A percentile compares a stretch with the other conserved stretches of the same genome.
These are phyloP conservation scores for Tragelaphus buxtoni DNA, from an alignment of 2,113 vertebrate species.

Conservation along the genomic window DNA sequence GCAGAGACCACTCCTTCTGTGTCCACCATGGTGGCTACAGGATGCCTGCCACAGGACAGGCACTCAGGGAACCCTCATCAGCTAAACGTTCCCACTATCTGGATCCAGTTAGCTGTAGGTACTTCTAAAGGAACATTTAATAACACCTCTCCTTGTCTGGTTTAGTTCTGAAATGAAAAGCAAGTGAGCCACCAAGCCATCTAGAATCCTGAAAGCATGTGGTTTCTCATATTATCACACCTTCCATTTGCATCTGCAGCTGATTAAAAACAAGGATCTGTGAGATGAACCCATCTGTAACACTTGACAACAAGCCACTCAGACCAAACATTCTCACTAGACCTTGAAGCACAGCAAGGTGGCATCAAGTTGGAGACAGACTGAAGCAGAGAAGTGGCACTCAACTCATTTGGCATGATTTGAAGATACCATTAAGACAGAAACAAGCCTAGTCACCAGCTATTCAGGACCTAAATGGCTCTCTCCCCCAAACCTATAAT, in stretches of 20 bases:
- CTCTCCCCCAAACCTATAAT: conserved; percentile 28
- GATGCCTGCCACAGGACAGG: background rate
- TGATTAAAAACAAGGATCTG: conserved; percentile 1
- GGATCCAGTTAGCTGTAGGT: conserved; percentile 56
- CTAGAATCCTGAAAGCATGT: conserved; percentile 5
- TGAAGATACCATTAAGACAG: conserved; percentile 21
- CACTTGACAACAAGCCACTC: background rate
- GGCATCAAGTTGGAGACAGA: background rate
- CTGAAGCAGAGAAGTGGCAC: background rate
- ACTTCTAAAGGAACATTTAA: conserved; percentile 53
- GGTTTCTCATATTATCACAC: conserved; percentile 10
- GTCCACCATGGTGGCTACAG: background rate
- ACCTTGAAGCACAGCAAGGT: background rate
- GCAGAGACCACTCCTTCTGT: background rate
- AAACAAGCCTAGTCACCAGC: background rate
- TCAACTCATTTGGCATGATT: background rate
- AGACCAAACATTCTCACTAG: background rate
- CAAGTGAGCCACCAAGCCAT: conserved; percentile 39
- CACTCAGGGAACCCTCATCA: background rate
- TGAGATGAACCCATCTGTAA: background rate
- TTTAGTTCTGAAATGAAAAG: conserved; percentile 54
- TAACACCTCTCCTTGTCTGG: conserved; percentile 43
- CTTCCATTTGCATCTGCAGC: conserved; percentile 21
- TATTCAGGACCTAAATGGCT: conserved; percentile 13
- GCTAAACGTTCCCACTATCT: background rate